phyloP scores from a whole-genome alignment of 2,113 vertebrate genomes.

The Festucalex cinctus region DNA sequence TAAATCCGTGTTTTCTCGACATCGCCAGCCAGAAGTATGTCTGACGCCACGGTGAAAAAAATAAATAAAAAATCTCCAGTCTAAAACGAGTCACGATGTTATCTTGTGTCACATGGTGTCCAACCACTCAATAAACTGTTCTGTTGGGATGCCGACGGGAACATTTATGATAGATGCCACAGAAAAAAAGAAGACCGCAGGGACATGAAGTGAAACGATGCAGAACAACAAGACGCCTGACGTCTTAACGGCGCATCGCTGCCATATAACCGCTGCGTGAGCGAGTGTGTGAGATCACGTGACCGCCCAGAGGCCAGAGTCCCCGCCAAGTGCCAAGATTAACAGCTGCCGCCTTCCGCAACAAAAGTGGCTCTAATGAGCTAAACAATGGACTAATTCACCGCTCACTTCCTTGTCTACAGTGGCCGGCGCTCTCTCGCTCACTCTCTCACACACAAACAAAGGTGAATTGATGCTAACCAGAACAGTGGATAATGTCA shows the following conservation, averaged over 20 bases:
- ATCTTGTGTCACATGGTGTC: slow-evolving; percentile 36
- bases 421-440: slow-evolving; percentile 48
- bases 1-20: too few species aligned
- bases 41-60: too few species aligned
- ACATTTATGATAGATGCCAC: slow-evolving; percentile 10
- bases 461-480: slow-evolving; percentile 1
- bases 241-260: slow-evolving; percentile 38
- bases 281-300: slow-evolving; percentile 5
- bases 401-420: slow-evolving; percentile 48
- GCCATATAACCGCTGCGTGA: slow-evolving; percentile 13
- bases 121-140: slow-evolving; percentile 33
- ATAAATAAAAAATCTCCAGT: too few species aligned
- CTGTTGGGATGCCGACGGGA: slow-evolving; percentile 31
- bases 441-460: slow-evolving; percentile 4
- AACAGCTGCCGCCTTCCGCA: slow-evolving; percentile 68
- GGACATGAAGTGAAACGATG: slow-evolving; percentile 24
- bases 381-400: slow-evolving; percentile 68
- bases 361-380: slow-evolving; percentile 65
- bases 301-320: slow-evolving; percentile 38
- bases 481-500: neutral
- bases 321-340: slow-evolving; percentile 56
- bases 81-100: slow-evolving; percentile 8
- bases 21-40: too few species aligned
- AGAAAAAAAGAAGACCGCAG: slow-evolving; percentile 15
- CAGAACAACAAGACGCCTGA: slow-evolving; percentile 42